Evolutionary conservation across 2,888 invertebrate species (phyloP).

Genomic region (Serrognathus titanus): DNA sequence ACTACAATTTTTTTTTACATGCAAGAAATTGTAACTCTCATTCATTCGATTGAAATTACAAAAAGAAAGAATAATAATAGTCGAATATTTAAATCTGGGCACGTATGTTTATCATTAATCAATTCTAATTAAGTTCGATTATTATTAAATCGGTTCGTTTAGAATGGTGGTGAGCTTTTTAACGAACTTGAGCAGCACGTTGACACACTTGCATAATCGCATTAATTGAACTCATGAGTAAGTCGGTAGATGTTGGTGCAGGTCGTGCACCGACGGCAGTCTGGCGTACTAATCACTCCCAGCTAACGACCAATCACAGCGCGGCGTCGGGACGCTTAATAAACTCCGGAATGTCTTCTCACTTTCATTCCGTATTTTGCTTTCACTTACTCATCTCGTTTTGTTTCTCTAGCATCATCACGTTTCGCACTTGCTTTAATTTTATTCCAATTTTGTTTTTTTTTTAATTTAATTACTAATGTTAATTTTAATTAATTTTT

Average conservation of each 20-base stretch:
- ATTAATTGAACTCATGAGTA: conserved; percentile 37
- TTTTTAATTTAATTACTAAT: too few relatives aligned
- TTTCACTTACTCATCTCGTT: conserved; percentile 7
- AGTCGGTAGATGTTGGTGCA: conserved; percentile 37
- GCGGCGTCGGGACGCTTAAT: conserved; percentile 35
- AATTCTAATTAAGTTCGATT: neutral
- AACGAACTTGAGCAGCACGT: neutral
- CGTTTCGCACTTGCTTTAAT: too few relatives aligned
- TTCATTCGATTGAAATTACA: too few relatives aligned
- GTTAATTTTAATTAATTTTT: too few relatives aligned
- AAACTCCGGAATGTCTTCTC: conserved; percentile 36
- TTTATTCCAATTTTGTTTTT: too few relatives aligned
- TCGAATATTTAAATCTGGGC: neutral
- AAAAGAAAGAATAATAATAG: too few relatives aligned
- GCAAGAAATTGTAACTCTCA: too few relatives aligned
- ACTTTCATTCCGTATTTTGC: conserved; percentile 29
- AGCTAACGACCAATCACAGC: conserved; percentile 35
- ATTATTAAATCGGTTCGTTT: neutral
- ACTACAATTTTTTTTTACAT: neutral
- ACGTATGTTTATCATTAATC: neutral
- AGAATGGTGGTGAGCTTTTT: neutral
- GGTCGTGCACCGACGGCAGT: conserved; percentile 36
- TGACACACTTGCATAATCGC: conserved; percentile 27
- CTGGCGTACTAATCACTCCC: conserved; percentile 34
- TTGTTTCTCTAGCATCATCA: neutral